Percentiles rank a stretch among this genome's conserved stretches.
These are phyloP conservation scores for Dicentrarchus labrax DNA, from an alignment of 2,113 vertebrate genomes.

Conservation along the genomic window DNA sequence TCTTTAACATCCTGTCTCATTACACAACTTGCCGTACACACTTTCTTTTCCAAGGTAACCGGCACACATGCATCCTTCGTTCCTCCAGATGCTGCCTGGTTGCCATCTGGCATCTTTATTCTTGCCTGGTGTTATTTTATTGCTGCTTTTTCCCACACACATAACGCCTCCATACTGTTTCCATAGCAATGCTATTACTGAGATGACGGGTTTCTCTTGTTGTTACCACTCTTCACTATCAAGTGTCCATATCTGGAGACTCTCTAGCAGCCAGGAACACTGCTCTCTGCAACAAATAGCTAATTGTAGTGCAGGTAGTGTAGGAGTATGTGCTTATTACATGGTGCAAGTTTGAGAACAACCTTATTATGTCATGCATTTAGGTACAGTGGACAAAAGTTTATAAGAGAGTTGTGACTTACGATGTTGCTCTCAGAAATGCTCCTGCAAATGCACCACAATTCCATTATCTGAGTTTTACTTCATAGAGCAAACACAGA, in stretches of 20 bases:
- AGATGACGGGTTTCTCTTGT: slow-evolving; percentile 67
- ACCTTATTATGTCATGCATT: slow-evolving; percentile 37
- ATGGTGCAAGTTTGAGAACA: slow-evolving; percentile 46
- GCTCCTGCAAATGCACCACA: background rate
- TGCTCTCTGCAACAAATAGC: slow-evolving; percentile 68
- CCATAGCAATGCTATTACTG: slow-evolving; percentile 81
- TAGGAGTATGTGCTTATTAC: slow-evolving; percentile 62
- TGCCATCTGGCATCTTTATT: slow-evolving; percentile 70
- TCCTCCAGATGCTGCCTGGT: slow-evolving; percentile 72
- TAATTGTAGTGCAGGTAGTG: slow-evolving; percentile 67
- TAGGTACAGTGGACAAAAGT: slow-evolving; percentile 21
- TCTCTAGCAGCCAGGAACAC: slow-evolving; percentile 62
- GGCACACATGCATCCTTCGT: slow-evolving; percentile 21
- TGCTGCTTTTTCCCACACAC: slow-evolving; percentile 75
- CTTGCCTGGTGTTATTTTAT: slow-evolving; percentile 70
- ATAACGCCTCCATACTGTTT: slow-evolving; percentile 81
- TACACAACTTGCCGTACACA: background rate
- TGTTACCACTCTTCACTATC: slow-evolving; percentile 76
- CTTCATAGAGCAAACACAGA: background rate
- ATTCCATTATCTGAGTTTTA: background rate
- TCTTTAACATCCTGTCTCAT: background rate
- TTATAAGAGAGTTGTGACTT: slow-evolving; percentile 14
- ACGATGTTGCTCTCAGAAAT: background rate
- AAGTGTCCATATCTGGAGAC: slow-evolving; percentile 81
- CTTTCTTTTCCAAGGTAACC: slow-evolving; percentile 50